Conservation (phyloP, 1,140 invertebrate genomes). For the Drosophila elegans region DNA sequence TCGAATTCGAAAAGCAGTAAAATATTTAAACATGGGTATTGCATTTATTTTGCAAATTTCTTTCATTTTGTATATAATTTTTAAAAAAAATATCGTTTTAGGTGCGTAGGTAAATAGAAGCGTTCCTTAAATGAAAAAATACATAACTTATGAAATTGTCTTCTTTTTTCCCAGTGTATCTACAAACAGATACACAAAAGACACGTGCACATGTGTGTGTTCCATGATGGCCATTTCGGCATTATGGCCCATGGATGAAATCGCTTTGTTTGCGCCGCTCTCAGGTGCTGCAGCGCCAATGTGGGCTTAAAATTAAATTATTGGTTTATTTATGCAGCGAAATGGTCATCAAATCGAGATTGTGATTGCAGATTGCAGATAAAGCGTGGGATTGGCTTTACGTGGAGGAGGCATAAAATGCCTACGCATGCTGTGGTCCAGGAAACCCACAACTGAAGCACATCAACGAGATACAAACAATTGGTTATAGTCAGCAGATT, state of each 20-base stretch:
- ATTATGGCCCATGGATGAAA: conserved; percentile 50
- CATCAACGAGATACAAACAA: background rate
- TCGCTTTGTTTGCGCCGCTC: conserved; percentile 36
- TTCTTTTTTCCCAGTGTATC: conserved; percentile 5
- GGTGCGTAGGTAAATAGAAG: too few species aligned
- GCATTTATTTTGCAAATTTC: too few species aligned
- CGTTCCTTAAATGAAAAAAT: too few species aligned
- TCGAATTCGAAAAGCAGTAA: too few species aligned
- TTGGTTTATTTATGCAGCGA: conserved; percentile 74
- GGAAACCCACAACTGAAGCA: background rate
- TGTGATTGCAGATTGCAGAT: conserved; percentile 55
- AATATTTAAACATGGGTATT: too few species aligned
- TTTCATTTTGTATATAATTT: too few species aligned
- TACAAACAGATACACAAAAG: conserved; percentile 9
- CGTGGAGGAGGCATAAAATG: conserved; percentile 5
- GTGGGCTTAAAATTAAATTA: conserved; percentile 76
- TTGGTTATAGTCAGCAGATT: background rate
- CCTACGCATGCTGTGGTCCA: background rate
- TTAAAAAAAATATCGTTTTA: too few species aligned
- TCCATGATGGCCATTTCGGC: conserved; percentile 42
- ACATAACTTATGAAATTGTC: too few species aligned
- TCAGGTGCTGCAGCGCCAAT: conserved; percentile 41
- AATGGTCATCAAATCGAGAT: conserved; percentile 75
- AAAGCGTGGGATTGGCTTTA: conserved; percentile 35
- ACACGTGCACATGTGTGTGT: conserved; percentile 20